A percentile compares a stretch with the other conserved stretches of the same genome.
These are phyloP conservation scores for Molothrus aeneus DNA, from an alignment of 2,797 vertebrate species.

Conservation along the genomic window DNA sequence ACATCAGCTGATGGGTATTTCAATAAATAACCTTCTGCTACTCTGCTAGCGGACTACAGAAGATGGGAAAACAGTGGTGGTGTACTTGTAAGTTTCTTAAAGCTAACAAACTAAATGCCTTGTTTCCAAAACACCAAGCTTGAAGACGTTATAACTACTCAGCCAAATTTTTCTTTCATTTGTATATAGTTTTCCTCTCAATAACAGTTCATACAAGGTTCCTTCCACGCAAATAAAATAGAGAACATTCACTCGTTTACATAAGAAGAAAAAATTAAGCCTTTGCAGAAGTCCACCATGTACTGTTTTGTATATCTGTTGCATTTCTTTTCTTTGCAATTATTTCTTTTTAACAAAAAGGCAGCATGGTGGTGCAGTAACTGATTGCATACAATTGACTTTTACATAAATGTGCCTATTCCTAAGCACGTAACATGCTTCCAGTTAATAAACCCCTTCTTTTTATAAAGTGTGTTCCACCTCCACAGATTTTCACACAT, in stretches of 20 bases:
- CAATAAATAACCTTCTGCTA: neutral
- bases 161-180: conserved; percentile 5
- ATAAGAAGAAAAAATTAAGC: neutral
- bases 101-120: neutral
- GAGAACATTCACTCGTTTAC: neutral
- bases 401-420: neutral
- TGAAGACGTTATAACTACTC: neutral
- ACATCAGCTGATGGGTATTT: neutral
- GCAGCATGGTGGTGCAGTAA: neutral
- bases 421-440: neutral
- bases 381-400: neutral
- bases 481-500: neutral
- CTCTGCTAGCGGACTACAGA: neutral
- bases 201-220: neutral
- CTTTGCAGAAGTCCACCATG: neutral
- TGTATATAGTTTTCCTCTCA: neutral
- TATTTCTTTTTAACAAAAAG: neutral
- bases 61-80: neutral
- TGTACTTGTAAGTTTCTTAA: neutral
- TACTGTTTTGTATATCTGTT: neutral
- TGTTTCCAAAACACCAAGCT: neutral
- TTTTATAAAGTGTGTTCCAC: neutral
- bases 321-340: neutral
- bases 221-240: neutral
- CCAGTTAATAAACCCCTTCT: neutral